A percentile compares a stretch with the other conserved stretches of the same genome.
phyloP scores from a whole-genome alignment of 2,888 invertebrate genomes.

The Smittia sp. region DNA sequence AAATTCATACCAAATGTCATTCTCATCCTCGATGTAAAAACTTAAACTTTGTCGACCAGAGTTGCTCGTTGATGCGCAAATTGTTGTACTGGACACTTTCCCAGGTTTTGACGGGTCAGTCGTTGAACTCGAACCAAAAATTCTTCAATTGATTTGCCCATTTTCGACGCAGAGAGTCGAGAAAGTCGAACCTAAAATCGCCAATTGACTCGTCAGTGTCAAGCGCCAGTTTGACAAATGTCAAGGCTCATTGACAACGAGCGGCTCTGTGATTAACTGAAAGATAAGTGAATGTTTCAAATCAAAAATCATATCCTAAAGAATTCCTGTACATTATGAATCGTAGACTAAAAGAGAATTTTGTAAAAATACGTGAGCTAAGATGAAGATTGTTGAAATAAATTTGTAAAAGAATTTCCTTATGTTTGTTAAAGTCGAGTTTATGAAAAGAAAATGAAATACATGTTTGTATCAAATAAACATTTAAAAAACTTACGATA shows the following conservation, averaged over 20 bases:
- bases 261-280: too few species aligned
- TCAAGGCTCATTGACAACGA: too few species aligned
- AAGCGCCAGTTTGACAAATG: too few species aligned
- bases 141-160: too few species aligned
- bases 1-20: slow-evolving; percentile 13
- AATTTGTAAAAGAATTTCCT: slow-evolving; percentile 20
- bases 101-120: too few species aligned
- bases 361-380: not conserved
- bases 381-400: slow-evolving; percentile 1
- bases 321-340: not conserved
- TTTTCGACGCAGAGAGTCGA: too few species aligned
- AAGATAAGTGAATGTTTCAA: slow-evolving; percentile 2
- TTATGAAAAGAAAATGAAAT: not conserved
- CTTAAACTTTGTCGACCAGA: too few species aligned
- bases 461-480: slow-evolving; percentile 38
- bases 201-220: too few species aligned
- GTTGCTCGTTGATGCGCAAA: too few species aligned
- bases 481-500: slow-evolving; percentile 25
- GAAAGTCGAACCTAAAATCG: too few species aligned
- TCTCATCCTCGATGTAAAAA: not conserved
- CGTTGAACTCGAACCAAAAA: too few species aligned
- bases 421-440: slow-evolving; percentile 33
- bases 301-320: slow-evolving; percentile 19
- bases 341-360: not conserved
- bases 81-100: too few species aligned